These are phyloP conservation scores for Oegoconia quadripuncta DNA, from an alignment of 2,888 invertebrate species.

Conservation along the genomic window DNA sequence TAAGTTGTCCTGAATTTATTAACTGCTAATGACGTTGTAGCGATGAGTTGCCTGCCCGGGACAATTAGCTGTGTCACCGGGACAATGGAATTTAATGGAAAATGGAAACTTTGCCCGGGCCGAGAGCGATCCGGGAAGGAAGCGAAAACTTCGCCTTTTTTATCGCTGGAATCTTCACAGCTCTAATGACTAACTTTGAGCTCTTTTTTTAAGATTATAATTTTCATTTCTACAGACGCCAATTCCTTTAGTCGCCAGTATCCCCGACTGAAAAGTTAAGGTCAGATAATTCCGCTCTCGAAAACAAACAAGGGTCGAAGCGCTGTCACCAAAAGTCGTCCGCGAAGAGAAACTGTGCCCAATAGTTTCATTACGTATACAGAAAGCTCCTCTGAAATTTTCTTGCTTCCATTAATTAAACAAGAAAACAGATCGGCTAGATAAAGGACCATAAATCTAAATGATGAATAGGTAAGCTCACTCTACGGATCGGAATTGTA, in stretches of 20 bases:
- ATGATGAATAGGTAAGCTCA: conserved; percentile 73
- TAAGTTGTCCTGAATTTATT: conserved; percentile 28
- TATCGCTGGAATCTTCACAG: conserved; percentile 13
- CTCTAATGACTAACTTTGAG: conserved; percentile 13
- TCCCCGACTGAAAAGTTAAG: no score
- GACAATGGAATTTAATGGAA: conserved; percentile 39
- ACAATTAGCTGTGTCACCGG: conserved; percentile 23
- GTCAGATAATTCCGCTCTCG: not conserved
- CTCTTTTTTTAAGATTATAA: no score
- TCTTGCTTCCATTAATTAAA: conserved; percentile 73
- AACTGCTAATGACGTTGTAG: conserved; percentile 25
- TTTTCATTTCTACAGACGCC: no score
- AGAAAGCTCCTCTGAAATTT: conserved; percentile 39
- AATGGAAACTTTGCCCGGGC: conserved; percentile 23
- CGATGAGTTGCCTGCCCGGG: conserved; percentile 17
- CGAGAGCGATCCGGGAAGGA: conserved; percentile 10
- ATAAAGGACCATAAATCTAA: conserved; percentile 75
- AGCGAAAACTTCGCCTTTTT: conserved; percentile 27
- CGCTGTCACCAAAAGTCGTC: conserved; percentile 8
- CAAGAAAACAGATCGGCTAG: conserved; percentile 71
- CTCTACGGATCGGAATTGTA: conserved; percentile 61
- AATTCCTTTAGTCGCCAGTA: no score
- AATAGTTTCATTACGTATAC: conserved; percentile 23
- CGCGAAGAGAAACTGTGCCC: conserved; percentile 7
- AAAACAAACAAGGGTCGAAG: conserved; percentile 9